Evolutionary conservation across 2,888 invertebrate genomes (phyloP).

Genomic region (Agonopterix arenella): DNA sequence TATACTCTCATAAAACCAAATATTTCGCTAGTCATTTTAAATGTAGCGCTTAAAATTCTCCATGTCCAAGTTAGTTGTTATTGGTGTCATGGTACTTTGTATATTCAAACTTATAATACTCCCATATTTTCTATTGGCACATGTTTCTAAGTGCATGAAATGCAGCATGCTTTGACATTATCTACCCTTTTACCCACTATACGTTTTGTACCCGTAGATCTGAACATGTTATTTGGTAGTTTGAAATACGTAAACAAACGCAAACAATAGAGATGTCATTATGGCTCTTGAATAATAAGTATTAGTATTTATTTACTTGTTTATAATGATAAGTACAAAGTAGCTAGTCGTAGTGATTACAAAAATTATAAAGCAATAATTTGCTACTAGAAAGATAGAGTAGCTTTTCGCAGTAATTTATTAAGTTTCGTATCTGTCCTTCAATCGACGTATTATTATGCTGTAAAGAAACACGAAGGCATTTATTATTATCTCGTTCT

Average conservation of each 20-base stretch:
- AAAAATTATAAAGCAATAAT: constrained; percentile 3
- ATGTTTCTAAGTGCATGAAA: constrained; percentile 50
- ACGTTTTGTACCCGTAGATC: neutral
- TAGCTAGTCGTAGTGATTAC: constrained; percentile 56
- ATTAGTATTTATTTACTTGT: constrained; percentile 24
- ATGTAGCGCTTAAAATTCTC: constrained; percentile 37
- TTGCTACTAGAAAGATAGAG: constrained; percentile 2
- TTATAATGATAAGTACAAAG: constrained; percentile 51
- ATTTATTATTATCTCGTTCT: neutral
- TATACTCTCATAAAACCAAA: constrained; percentile 42
- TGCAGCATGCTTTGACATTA: constrained; percentile 53
- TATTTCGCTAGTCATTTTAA: constrained; percentile 55
- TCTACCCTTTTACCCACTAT: neutral
- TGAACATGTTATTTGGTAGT: neutral
- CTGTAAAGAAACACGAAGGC: neutral
- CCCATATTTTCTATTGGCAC: constrained; percentile 33
- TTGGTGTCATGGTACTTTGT: constrained; percentile 28
- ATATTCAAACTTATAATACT: constrained; percentile 31
- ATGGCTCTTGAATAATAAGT: constrained; percentile 1
- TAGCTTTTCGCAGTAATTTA: neutral
- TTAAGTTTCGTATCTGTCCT: neutral
- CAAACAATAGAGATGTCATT: neutral
- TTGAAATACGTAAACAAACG: neutral
- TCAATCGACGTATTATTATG: neutral
- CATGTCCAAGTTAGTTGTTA: constrained; percentile 41